Conservation (phyloP, 2,797 vertebrate genomes). For the Ctenopoma kingsleyae region DNA sequence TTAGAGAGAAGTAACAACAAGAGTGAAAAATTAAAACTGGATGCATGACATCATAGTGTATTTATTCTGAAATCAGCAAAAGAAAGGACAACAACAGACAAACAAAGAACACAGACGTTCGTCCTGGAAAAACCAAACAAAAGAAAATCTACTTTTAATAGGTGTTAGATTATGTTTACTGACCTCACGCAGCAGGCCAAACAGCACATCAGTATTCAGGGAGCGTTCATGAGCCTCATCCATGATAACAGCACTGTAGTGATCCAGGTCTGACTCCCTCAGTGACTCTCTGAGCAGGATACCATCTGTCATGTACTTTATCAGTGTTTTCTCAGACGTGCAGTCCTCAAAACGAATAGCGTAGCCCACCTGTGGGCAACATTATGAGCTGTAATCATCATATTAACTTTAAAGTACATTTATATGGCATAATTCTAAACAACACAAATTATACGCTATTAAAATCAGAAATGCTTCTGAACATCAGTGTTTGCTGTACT, state of each 20-base stretch:
- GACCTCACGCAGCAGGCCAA: slow-evolving; percentile 96
- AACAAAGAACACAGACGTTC: neutral
- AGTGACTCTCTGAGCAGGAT: slow-evolving; percentile 97
- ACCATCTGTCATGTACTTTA: slow-evolving; percentile 99
- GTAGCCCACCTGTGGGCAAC: slow-evolving; percentile 90
- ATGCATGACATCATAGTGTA: neutral
- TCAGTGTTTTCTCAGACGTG: slow-evolving; percentile 95
- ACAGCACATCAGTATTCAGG: slow-evolving; percentile 96
- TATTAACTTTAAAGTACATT: neutral
- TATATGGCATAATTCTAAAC: neutral
- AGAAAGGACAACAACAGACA: neutral
- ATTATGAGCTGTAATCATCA: neutral
- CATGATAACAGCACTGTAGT: slow-evolving; percentile 99
- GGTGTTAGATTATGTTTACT: slow-evolving; percentile 11
- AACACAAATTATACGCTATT: neutral
- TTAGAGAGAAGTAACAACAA: slow-evolving; percentile 1
- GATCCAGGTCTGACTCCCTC: slow-evolving; percentile 96
- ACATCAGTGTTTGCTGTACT: neutral
- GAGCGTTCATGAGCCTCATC: slow-evolving; percentile 98
- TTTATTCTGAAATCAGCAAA: slow-evolving; percentile 6
- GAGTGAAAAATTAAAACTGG: neutral
- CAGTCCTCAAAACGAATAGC: slow-evolving; percentile 99
- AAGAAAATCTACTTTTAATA: neutral
- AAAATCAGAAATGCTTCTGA: neutral
- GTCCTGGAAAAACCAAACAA: slow-evolving; percentile 1